phyloP scores from a whole-genome alignment of 2,888 invertebrate genomes.

The Heterodera filipjevi region DNA sequence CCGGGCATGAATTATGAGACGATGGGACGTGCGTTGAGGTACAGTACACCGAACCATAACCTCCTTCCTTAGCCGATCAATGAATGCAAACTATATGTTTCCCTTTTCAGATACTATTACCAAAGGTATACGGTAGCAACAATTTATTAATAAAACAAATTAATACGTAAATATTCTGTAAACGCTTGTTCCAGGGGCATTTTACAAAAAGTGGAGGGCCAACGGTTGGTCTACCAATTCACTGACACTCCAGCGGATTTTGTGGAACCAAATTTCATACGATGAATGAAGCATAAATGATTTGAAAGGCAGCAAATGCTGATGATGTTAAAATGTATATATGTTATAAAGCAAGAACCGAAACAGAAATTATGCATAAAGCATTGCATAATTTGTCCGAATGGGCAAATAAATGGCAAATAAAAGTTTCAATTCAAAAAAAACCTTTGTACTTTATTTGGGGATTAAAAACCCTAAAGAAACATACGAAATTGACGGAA shows the following conservation, averaged over 20 bases:
- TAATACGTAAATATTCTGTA: too few relatives aligned
- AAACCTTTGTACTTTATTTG: too few relatives aligned
- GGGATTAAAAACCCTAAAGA: too few relatives aligned
- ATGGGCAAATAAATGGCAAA: too few relatives aligned
- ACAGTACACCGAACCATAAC: constrained; percentile 29
- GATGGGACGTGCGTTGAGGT: constrained; percentile 95
- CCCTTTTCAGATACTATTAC: constrained; percentile 23
- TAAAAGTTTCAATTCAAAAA: too few relatives aligned
- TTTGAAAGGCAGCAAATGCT: neutral
- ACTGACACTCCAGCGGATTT: constrained; percentile 83
- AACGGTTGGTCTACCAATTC: constrained; percentile 97
- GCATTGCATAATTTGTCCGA: too few relatives aligned
- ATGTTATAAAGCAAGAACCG: too few relatives aligned
- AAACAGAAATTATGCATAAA: too few relatives aligned
- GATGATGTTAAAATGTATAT: too few relatives aligned
- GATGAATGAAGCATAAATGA: neutral
- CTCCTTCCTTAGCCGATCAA: neutral
- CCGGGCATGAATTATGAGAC: constrained; percentile 99
- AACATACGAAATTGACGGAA: too few relatives aligned
- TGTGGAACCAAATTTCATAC: constrained; percentile 37
- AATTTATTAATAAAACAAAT: too few relatives aligned
- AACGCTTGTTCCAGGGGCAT: constrained; percentile 97
- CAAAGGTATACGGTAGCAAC: constrained; percentile 14
- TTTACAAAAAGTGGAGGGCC: constrained; percentile 97
- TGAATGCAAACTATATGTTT: neutral